Evolutionary conservation across 1,140 invertebrate species (phyloP), one percentile per base, ranked within the genome.

Genomic region (Drosophila kohkoa): DNA sequence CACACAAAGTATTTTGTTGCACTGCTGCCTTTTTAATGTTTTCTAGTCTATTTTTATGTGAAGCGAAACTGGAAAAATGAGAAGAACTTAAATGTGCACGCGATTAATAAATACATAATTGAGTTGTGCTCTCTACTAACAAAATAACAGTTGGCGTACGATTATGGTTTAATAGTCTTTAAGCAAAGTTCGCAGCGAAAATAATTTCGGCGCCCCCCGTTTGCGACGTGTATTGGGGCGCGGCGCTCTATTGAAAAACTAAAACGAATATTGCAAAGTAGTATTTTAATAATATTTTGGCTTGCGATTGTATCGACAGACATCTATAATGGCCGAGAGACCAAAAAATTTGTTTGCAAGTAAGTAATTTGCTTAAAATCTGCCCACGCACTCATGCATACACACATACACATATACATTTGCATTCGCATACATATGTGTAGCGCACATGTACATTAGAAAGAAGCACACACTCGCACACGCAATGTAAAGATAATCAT

Each of bases 301-400:
- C 60, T 30, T 28, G 20, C 46, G 13, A 6, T 1, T 5, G 11
- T 13, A 32, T 48, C 45, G 51, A 11, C 20, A 65, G 64, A 13
- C 45, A 25, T 13, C 2, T 32, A 79, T 54, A 76, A 91, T 91
- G 90, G 90, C 90, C 45, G 90, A 91, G 66, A 82, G 90, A 77
- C 90, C 90, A 28, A 91, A 90, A 63, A 91, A 91, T 90, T 82
- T 91, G 59, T 91, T 91, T 80, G 82, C 90, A 60, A 91, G 90
- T 91, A 58, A 91, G 86, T 88, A 80, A 79, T 72, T 25, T n/a
- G 25, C 11, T 30, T 69, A 49, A 32, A 62, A 48, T 28, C 72
- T 66, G 60, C 64, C 68, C 63, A 85, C 86, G 69, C 77, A 82
- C 62, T 55, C 28, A 72, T 49, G 38, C 59, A 58, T 51, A 77